Conservation (phyloP, 1,140 invertebrate genomes). For the Brachionus rotundiformis region DNA sequence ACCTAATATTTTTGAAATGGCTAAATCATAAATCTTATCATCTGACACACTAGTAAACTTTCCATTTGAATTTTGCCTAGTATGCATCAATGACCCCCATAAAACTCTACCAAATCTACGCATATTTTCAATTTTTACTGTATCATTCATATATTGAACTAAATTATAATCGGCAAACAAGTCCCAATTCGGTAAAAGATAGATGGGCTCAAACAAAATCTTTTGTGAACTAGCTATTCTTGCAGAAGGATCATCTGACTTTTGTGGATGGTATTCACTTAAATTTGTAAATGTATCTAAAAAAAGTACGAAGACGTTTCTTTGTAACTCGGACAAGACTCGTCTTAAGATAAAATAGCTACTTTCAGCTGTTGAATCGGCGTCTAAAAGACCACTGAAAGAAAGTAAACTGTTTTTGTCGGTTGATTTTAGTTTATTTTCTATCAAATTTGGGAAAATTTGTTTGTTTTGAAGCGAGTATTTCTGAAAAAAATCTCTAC, state of each 20-base stretch:
- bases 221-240: not conserved
- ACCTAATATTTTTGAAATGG: constrained; percentile 15
- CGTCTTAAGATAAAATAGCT: not conserved
- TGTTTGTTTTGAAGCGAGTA: not conserved
- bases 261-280: constrained; percentile 26
- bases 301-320: constrained; percentile 11
- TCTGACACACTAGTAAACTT: not conserved
- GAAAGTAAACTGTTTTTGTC: not conserved
- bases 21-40: not conserved
- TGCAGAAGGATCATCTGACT: not conserved
- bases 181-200: constrained; percentile 12
- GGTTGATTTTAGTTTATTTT: not conserved
- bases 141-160: not conserved
- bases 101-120: not conserved
- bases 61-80: not conserved
- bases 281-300: not conserved
- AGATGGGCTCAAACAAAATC: not conserved
- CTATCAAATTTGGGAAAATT: not conserved
- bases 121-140: constrained; percentile 9
- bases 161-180: not conserved
- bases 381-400: not conserved
- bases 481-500: not conserved
- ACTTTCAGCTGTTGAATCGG: not conserved
- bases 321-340: not conserved
- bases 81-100: constrained; percentile 20